Conservation (phyloP, 2,888 invertebrate species). For the Alitta virens region DNA sequence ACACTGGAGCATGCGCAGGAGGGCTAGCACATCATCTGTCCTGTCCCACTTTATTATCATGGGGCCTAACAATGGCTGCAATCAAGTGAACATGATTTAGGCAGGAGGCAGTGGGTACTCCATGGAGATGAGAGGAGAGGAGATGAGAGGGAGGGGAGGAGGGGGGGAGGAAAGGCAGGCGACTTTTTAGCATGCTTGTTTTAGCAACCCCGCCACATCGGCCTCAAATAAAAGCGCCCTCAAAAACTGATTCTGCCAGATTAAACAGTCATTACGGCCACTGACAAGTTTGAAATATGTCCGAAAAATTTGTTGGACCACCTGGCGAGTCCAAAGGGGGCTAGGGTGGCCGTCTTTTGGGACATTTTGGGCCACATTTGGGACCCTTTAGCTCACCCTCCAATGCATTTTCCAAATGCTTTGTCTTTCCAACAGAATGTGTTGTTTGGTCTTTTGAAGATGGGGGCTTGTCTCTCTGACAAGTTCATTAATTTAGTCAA, state of each 20-base stretch:
- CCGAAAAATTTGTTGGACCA: background rate
- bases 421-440: no score
- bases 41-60: background rate
- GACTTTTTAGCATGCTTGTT: background rate
- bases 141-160: background rate
- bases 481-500: no score
- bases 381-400: no score
- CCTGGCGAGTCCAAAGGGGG: no score
- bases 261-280: background rate
- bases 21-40: no score
- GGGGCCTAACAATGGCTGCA: background rate
- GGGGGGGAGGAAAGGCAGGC: background rate
- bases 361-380: no score
- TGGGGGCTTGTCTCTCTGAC: no score
- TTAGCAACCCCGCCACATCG: background rate
- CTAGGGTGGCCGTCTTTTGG: no score
- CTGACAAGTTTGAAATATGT: conserved; percentile 2
- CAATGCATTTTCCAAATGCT: no score
- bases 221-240: background rate
- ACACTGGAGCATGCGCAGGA: no score
- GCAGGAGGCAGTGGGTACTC: background rate
- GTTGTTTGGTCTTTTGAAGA: no score
- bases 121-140: no score
- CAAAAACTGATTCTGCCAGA: background rate
- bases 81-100: background rate